Percentiles rank a stretch among this genome's conserved stretches.
phyloP scores from a whole-genome alignment of 2,797 vertebrate genomes.

The Euthynnus affinis region DNA sequence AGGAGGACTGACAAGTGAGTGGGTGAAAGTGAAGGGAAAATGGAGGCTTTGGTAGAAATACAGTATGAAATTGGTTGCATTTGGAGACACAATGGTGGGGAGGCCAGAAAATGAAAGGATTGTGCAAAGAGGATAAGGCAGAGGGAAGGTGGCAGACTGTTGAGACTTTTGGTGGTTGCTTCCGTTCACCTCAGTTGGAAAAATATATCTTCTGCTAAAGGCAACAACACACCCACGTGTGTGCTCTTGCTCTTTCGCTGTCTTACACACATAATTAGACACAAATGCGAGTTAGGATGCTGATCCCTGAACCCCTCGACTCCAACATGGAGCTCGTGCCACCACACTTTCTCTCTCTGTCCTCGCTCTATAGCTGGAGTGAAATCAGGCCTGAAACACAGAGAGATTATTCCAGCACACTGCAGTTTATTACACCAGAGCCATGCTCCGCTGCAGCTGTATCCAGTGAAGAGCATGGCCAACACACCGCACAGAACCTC shows the following conservation, averaged over 20 bases:
- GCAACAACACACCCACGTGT: slow-evolving; percentile 41
- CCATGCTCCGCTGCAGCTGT: slow-evolving; percentile 55
- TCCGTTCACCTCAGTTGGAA: slow-evolving; percentile 55
- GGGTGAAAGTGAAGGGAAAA: slow-evolving; percentile 70
- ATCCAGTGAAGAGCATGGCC: slow-evolving; percentile 32
- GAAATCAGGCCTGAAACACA: slow-evolving; percentile 69
- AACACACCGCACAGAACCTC: slow-evolving; percentile 13
- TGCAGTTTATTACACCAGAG: slow-evolving; percentile 64
- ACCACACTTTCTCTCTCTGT: slow-evolving; percentile 32
- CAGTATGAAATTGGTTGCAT: slow-evolving; percentile 68
- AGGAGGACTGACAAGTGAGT: slow-evolving; percentile 72
- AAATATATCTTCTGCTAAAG: slow-evolving; percentile 44
- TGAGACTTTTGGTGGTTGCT: slow-evolving; percentile 52
- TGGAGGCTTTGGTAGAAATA: slow-evolving; percentile 67
- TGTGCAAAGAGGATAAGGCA: slow-evolving; percentile 63
- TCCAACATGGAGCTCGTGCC: slow-evolving; percentile 27
- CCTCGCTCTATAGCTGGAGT: slow-evolving; percentile 32
- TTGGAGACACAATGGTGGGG: slow-evolving; percentile 49
- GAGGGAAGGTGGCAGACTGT: slow-evolving; percentile 51
- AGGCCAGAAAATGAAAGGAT: slow-evolving; percentile 60
- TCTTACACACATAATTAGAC: slow-evolving; percentile 23
- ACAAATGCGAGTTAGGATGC: slow-evolving; percentile 1
- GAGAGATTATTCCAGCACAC: slow-evolving; percentile 71
- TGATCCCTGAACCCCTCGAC: slow-evolving; percentile 23
- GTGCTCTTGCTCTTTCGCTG: slow-evolving; percentile 13